A percentile compares a stretch with the other conserved stretches of the same genome.
phyloP scores from a whole-genome alignment of 2,888 invertebrate species.

The Acleris laterana region DNA sequence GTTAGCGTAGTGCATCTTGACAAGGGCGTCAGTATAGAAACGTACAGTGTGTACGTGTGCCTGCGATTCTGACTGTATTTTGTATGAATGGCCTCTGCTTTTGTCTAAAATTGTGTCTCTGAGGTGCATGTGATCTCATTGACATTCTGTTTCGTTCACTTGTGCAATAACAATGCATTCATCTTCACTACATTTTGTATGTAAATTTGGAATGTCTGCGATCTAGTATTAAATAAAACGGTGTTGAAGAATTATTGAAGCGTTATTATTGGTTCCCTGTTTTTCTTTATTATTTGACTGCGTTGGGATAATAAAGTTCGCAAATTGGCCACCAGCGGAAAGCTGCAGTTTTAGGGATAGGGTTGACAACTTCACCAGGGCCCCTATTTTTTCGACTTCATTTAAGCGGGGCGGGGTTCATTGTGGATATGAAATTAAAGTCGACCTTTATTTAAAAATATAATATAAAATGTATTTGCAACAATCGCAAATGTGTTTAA shows the following conservation, averaged over 20 bases:
- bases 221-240: slow-evolving; percentile 75
- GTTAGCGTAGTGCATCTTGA: too few relatives aligned
- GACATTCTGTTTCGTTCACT: slow-evolving; percentile 53
- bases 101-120: slow-evolving; percentile 40
- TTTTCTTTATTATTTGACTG: too few relatives aligned
- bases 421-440: slow-evolving; percentile 1
- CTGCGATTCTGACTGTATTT: not conserved
- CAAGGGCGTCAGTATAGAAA: too few relatives aligned
- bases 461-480: slow-evolving; percentile 21
- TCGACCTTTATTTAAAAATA: not conserved
- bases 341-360: too few relatives aligned
- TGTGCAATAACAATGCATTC: slow-evolving; percentile 71
- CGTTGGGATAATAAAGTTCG: too few relatives aligned
- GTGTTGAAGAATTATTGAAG: slow-evolving; percentile 64
- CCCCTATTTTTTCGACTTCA: not conserved
- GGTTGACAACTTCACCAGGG: too few relatives aligned
- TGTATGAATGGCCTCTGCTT: not conserved
- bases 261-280: too few relatives aligned
- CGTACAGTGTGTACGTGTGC: not conserved
- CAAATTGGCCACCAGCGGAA: too few relatives aligned
- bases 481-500: slow-evolving; percentile 6
- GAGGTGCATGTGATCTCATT: slow-evolving; percentile 74
- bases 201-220: slow-evolving; percentile 62
- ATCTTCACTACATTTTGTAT: slow-evolving; percentile 61
- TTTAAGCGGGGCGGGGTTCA: not conserved